These are phyloP conservation scores for Vimba vimba DNA, from an alignment of 2,113 vertebrate genomes.

Conservation along the genomic window DNA sequence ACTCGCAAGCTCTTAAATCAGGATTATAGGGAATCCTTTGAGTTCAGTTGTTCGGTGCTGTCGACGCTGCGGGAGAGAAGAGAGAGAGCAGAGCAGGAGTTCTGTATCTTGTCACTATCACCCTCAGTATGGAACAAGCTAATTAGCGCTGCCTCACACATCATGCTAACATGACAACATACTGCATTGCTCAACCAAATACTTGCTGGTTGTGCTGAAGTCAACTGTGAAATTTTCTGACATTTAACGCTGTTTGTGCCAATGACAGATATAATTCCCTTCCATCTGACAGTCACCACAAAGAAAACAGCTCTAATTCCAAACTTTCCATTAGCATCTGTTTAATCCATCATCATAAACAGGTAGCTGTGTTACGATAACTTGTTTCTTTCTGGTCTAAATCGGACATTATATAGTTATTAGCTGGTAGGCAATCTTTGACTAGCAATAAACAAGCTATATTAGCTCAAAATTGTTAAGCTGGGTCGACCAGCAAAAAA, in stretches of 20 bases:
- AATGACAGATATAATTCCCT: constrained; percentile 31
- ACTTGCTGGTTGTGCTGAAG: background rate
- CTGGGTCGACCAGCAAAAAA: background rate
- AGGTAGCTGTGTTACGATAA: background rate
- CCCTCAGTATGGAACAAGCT: background rate
- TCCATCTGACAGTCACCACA: constrained; percentile 11
- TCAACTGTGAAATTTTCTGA: background rate
- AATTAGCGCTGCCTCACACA: constrained; percentile 11
- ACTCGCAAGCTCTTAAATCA: background rate
- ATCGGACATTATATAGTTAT: background rate
- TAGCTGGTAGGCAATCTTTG: background rate
- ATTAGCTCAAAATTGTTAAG: background rate
- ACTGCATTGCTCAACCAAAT: constrained; percentile 10
- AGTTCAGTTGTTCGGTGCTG: background rate
- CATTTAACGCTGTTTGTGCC: constrained; percentile 21
- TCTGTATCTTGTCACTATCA: constrained; percentile 27
- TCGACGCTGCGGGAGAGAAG: background rate
- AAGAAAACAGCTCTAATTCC: constrained; percentile 11
- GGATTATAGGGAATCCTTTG: constrained; percentile 28
- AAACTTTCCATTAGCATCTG: background rate
- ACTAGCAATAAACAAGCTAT: background rate
- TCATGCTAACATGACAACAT: constrained; percentile 13
- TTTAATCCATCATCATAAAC: background rate
- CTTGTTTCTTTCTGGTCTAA: background rate
- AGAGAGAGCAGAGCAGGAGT: background rate